These are phyloP conservation scores for Nymphalis polychloros DNA, from an alignment of 2,888 invertebrate species.

Conservation along the genomic window DNA sequence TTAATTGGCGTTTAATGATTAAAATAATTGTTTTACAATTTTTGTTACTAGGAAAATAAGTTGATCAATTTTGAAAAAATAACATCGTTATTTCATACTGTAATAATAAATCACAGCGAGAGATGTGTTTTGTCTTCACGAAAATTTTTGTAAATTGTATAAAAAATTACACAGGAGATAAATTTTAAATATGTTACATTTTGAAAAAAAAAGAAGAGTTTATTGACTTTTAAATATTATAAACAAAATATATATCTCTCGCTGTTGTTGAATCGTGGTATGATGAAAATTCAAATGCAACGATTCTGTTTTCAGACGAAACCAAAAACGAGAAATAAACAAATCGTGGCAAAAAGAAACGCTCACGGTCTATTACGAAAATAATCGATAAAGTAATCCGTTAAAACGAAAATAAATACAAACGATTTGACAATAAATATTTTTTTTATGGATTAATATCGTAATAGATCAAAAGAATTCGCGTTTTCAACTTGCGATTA, in stretches of 20 bases:
- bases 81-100: slow-evolving; percentile 17
- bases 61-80: slow-evolving; percentile 44
- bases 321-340: slow-evolving; percentile 12
- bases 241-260: slow-evolving; percentile 22
- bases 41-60: slow-evolving; percentile 65
- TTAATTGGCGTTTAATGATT: slow-evolving; percentile 67
- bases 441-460: slow-evolving; percentile 13
- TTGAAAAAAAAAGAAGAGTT: slow-evolving; percentile 40
- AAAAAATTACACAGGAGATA: not conserved
- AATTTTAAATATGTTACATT: slow-evolving; percentile 20
- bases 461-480: slow-evolving; percentile 20
- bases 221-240: slow-evolving; percentile 34
- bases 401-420: slow-evolving; percentile 12
- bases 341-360: slow-evolving; percentile 10
- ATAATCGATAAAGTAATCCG: slow-evolving; percentile 13
- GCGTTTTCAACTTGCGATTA: slow-evolving; percentile 62
- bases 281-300: slow-evolving; percentile 19
- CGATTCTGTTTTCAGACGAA: slow-evolving; percentile 15
- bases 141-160: slow-evolving; percentile 7
- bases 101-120: slow-evolving; percentile 18
- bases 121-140: not conserved
- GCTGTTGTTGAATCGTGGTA: slow-evolving; percentile 11
- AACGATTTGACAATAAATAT: slow-evolving; percentile 27
- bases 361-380: slow-evolving; percentile 10
- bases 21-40: slow-evolving; percentile 60